These are phyloP conservation scores for Geophilus truncorum DNA, from an alignment of 2,888 invertebrate genomes.

Conservation along the genomic window DNA sequence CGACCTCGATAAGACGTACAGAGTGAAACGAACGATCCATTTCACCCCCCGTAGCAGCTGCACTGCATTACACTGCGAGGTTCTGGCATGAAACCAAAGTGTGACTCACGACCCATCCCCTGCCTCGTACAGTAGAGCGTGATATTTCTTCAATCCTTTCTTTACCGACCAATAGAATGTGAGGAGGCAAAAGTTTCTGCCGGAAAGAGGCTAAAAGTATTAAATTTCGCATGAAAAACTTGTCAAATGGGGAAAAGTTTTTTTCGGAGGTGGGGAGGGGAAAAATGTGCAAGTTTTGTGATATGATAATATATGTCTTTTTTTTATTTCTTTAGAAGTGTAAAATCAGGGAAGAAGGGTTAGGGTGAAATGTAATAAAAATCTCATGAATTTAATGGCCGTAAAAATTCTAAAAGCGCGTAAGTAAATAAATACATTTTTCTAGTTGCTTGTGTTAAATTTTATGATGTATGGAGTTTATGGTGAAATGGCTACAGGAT, in stretches of 20 bases:
- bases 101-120: background rate
- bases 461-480: no score
- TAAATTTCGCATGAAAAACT: background rate
- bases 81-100: constrained; percentile 16
- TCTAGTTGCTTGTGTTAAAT: no score
- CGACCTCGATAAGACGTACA: background rate
- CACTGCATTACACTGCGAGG: constrained; percentile 10
- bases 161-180: background rate
- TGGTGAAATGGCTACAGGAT: no score
- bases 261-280: no score
- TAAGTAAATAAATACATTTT: no score
- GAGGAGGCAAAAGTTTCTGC: background rate
- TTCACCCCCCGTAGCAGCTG: constrained; percentile 14
- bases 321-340: background rate
- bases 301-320: background rate
- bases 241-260: background rate
- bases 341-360: no score
- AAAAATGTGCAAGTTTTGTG: background rate
- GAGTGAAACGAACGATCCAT: constrained; percentile 4
- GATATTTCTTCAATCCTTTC: constrained; percentile 7
- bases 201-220: background rate
- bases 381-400: background rate
- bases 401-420: background rate
- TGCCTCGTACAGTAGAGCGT: background rate
- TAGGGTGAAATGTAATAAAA: background rate